Base-by-base conservation (phyloP, 2,797 vertebrate species). In the Trachurus trachurus region DNA sequence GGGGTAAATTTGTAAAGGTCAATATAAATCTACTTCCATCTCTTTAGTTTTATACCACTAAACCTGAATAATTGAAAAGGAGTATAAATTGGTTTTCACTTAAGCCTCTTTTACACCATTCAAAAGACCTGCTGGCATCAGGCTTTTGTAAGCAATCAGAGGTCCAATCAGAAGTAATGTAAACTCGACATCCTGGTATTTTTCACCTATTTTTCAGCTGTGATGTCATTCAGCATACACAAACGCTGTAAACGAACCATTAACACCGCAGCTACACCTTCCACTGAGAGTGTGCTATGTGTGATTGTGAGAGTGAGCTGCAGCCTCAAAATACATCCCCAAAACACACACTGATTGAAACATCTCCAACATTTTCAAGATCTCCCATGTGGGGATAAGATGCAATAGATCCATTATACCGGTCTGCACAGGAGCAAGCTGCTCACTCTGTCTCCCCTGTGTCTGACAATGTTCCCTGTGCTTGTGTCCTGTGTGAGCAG, bases 1-100 rank as follows among this genome's bases (percentile, higher is more conserved):
- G 31, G 31, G 31, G 31, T 34, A 34, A 34, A 37, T 29, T 50
- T 50, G 59, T 50, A 39, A 42, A 66, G 29, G 66, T 78, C 19
- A 64, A 49, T 50, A 74, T 57, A 1, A 2, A 37, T 49, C 68
- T 62, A 21, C 47, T 21, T 54, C 59, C 59, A 53, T 12, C n/a
- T 52, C 21, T 12, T 53, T 22, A 22, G 9, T 21, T 50, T 50
- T 21, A 11, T 4, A 1, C 9, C n/a, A 4, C 4, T 5, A 21
- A 11, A 53, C 12, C 11, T 53, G 50, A 12, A 26, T 26, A 53
- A 13, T 26, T 12, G 6, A 12, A 13, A 26, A 22, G 50, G 10
- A 26, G 1, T 50, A 21, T 6, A 31, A 31, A 29, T 2, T 26
- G n/a, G 7, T 15, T 54, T 54, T 13, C 12, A 21, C 44, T 17